A percentile compares a stretch with the other conserved stretches of the same genome.
Conservation (phyloP, 2,113 vertebrate genomes). For the Pycnonotus jocosus region DNA sequence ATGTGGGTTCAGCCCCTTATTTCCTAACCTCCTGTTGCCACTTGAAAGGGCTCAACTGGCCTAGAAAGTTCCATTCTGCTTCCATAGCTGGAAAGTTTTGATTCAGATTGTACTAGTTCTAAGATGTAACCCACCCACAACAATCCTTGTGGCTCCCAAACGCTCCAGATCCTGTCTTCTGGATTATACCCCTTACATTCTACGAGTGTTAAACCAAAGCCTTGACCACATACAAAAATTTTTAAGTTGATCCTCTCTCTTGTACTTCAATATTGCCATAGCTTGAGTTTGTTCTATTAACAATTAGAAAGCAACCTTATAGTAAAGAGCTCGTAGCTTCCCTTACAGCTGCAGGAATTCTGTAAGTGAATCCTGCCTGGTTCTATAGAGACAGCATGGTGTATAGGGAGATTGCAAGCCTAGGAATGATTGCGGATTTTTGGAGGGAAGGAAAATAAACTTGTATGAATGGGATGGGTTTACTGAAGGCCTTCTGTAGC, state of each 20-base stretch:
- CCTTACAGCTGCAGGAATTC: neutral
- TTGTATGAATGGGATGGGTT: neutral
- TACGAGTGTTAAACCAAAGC: neutral
- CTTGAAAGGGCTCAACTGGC: neutral
- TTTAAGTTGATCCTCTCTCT: neutral
- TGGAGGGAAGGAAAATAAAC: neutral
- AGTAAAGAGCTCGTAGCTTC: neutral
- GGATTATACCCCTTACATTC: neutral
- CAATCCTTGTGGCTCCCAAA: neutral
- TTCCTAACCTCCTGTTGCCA: neutral
- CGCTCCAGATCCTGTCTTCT: neutral
- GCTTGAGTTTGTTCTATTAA: neutral
- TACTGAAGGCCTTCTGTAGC: neutral
- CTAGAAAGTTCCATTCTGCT: neutral
- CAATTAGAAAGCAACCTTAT: neutral
- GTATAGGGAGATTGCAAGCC: neutral
- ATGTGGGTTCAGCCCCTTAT: neutral
- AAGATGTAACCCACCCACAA: neutral
- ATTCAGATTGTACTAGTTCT: neutral
- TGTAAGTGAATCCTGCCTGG: neutral
- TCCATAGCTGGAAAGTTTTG: neutral
- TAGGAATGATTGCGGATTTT: accelerated
- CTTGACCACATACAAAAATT: neutral
- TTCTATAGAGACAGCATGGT: neutral
- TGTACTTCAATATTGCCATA: neutral